Conservation (phyloP, 2,888 invertebrate species). For the Spilarctia lutea region DNA sequence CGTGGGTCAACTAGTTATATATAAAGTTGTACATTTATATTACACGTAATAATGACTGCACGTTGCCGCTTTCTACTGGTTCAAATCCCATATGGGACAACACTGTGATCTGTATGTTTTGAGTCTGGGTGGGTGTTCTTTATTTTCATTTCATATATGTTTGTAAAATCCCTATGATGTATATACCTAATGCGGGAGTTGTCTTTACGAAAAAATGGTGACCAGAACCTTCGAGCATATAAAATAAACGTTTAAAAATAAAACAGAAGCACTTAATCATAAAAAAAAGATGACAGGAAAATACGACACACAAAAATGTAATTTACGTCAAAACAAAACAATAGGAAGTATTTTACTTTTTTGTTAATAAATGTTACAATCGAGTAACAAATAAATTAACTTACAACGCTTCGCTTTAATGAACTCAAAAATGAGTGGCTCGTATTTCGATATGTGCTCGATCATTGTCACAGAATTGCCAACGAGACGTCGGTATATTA, state of each 20-base stretch:
- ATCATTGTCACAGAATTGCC: background rate
- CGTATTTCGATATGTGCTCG: background rate
- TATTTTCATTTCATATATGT: too few relatives aligned
- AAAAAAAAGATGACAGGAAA: background rate
- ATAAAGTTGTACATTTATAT: too few relatives aligned
- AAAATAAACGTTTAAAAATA: background rate
- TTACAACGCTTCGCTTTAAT: background rate
- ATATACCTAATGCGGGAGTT: too few relatives aligned
- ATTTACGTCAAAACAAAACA: slow-evolving; percentile 5
- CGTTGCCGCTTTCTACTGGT: too few relatives aligned
- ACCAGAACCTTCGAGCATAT: background rate
- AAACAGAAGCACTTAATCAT: background rate
- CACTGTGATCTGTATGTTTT: too few relatives aligned
- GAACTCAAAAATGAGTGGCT: background rate
- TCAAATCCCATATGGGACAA: too few relatives aligned
- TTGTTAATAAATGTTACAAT: background rate
- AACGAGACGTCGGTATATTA: background rate
- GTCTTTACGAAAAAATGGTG: too few relatives aligned
- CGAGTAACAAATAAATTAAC: background rate
- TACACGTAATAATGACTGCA: too few relatives aligned
- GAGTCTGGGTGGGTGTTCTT: too few relatives aligned
- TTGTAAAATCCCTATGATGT: too few relatives aligned
- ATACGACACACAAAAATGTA: background rate
- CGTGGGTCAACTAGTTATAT: too few relatives aligned
- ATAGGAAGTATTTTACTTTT: background rate